Evolutionary conservation across 1,140 invertebrate genomes (phyloP).

Genomic region (Procambarus clarkii): DNA sequence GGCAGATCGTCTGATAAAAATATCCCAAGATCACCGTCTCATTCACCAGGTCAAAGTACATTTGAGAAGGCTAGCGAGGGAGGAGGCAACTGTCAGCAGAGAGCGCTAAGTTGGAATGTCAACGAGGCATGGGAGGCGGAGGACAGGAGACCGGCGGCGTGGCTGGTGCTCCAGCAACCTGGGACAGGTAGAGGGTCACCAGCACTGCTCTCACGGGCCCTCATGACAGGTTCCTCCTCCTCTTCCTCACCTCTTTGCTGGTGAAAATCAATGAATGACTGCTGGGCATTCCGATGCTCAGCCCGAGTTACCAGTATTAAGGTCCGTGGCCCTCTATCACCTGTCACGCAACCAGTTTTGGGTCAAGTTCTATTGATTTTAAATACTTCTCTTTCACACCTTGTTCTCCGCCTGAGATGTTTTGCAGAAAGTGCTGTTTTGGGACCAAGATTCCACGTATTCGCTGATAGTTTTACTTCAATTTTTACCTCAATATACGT

Average conservation of each 20-base stretch:
- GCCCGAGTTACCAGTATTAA: not conserved
- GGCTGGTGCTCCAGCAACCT: not conserved
- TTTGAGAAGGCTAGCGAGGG: no score
- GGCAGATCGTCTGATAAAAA: not conserved
- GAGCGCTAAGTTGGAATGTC: no score
- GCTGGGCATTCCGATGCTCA: constrained; percentile 19
- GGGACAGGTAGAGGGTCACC: constrained; percentile 29
- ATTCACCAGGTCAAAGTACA: no score
- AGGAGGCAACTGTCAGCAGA: no score
- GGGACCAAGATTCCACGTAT: not conserved
- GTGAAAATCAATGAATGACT: constrained; percentile 10
- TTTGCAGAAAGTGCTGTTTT: constrained; percentile 23
- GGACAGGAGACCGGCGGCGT: constrained; percentile 11
- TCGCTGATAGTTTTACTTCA: not conserved
- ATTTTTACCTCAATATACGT: not conserved
- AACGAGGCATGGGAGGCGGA: not conserved
- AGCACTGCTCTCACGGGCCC: not conserved
- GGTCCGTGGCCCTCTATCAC: not conserved
- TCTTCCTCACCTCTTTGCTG: not conserved
- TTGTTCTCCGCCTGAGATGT: constrained; percentile 22
- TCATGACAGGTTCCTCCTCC: not conserved
- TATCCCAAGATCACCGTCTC: not conserved
- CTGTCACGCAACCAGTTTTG: constrained; percentile 29
- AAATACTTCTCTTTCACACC: constrained; percentile 37
- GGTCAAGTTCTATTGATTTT: constrained; percentile 50